Base-by-base conservation (phyloP, 2,113 vertebrate species). In the Eulemur rufifrons region DNA sequence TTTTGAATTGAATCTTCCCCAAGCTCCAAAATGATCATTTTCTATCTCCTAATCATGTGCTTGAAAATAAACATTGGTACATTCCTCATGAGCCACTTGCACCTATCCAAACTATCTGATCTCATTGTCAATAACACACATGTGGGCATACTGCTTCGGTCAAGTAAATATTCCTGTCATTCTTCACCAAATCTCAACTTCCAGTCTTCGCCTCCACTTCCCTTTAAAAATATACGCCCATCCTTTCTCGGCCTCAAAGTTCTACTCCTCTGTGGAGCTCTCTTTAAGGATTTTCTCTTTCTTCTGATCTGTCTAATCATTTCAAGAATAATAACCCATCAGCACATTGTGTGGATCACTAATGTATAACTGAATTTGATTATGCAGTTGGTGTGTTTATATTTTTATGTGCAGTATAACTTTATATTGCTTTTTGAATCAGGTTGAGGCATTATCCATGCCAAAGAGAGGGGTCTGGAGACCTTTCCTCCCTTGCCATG, bases 351-450 rank as follows among this genome's bases (percentile, higher is more conserved):
- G 25, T 64, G 68, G 77, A n/a, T 84, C 50, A 61, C n/a, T 95
- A 71, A 82, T 23, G 88, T 83, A 13, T 37, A 91, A 66, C 63
- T 76, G 95, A 80, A 93, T 86, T 91, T 95, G 69, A 86, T 87
- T 86, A 61, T 77, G n/a, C 83, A 85, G 68, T 89, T 86, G 68
- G 54, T 74, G 73, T 89, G 52, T 96, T 92, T 94, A 45, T 89
- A n/a, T 84, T 93, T 96, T 95, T 97, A 91, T 56, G 87, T 73
- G 59, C 69, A 50, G 54, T 64, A n/a, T 89, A 91, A 91, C 69
- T 92, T 96, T 86, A 86, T 76, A 86, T 81, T 90, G 66, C 64
- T 95, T 69, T 94, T 89, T 89, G 87, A 83, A 96, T 84, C 74
- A 77, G 87, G 47, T 32, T 86, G 69, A 91, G 71, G 64, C 14